A percentile compares a stretch with the other conserved stretches of the same genome.
These are phyloP conservation scores for Dolichoris vasculosae DNA, from an alignment of 1,140 invertebrate species.

Conservation along the genomic window DNA sequence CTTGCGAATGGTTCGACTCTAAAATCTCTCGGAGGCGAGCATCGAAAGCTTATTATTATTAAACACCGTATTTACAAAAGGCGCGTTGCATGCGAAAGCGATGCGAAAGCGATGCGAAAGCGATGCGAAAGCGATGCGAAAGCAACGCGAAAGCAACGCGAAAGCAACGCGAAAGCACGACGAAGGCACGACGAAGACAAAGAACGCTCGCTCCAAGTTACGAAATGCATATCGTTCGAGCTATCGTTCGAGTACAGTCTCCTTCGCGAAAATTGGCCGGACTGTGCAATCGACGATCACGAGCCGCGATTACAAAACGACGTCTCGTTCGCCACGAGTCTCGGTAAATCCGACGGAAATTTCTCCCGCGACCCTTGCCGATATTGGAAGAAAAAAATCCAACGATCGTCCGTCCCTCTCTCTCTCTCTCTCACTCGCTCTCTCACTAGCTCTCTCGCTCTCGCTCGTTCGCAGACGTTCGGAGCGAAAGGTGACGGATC, in stretches of 20 bases:
- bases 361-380: too few relatives aligned
- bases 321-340: too few relatives aligned
- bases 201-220: neutral
- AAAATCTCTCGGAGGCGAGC: neutral
- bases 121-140: too few relatives aligned
- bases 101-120: too few relatives aligned
- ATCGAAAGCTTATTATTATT: neutral
- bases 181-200: neutral
- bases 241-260: neutral
- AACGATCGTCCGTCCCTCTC: neutral
- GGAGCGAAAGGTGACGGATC: constrained; percentile 54
- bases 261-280: neutral
- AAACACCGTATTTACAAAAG: neutral
- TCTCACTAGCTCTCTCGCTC: neutral
- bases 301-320: too few relatives aligned
- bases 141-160: neutral
- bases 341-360: too few relatives aligned
- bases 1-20: too few relatives aligned
- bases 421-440: neutral
- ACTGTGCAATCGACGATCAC: neutral
- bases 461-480: neutral
- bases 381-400: too few relatives aligned
- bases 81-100: neutral
- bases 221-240: neutral
- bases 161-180: neutral